These are phyloP conservation scores for Clistopyga incitator DNA, from an alignment of 2,888 invertebrate species.

Conservation along the genomic window DNA sequence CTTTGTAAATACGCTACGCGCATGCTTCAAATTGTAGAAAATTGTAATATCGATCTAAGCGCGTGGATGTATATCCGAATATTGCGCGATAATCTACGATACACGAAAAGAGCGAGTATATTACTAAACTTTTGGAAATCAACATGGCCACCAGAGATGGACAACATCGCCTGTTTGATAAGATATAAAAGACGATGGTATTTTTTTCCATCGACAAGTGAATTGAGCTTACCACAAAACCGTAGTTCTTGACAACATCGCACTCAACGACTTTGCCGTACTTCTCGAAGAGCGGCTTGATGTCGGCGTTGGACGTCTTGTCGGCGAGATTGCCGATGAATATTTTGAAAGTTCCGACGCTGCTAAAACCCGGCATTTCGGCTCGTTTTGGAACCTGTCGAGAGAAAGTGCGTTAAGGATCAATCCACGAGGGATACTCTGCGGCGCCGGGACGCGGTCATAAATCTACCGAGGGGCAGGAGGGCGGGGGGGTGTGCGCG, in stretches of 20 bases:
- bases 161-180: no score
- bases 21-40: no score
- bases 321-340: conserved; percentile 99
- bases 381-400: conserved; percentile 75
- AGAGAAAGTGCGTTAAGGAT: conserved; percentile 41
- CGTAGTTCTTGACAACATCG: conserved; percentile 99
- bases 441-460: background rate
- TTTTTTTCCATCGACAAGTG: background rate
- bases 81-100: no score
- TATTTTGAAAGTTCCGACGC: conserved; percentile 97
- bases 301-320: conserved; percentile 94
- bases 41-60: no score
- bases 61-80: no score
- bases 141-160: no score
- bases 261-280: conserved; percentile 99
- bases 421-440: background rate
- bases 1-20: no score
- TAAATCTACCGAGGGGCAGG: background rate
- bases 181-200: no score
- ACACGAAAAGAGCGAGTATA: no score
- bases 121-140: no score
- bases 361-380: conserved; percentile 92
- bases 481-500: background rate
- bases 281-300: conserved; percentile 97
- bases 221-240: conserved; percentile 91